Base-by-base conservation (phyloP, 2,797 vertebrate genomes). In the Clarias platycephalus region DNA sequence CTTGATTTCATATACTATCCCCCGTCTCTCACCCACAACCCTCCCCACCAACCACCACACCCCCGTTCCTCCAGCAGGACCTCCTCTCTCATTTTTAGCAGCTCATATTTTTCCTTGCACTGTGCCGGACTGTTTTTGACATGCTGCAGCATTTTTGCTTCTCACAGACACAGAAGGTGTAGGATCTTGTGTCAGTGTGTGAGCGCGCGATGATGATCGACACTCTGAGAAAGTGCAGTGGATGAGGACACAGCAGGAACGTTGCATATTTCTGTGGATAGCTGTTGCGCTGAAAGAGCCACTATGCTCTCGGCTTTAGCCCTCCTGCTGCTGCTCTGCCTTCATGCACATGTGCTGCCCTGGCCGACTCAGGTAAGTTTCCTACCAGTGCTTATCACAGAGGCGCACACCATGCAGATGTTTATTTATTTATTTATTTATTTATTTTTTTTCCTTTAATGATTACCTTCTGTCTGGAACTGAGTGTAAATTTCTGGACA, bases 271-370 rank as follows among this genome's bases (percentile, higher is more conserved):
- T 70, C 80, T 26, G 67, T 26, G 66, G 66, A 57, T 70, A 70
- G 88, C 87, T 81, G 85, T 88, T 87, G 88, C 89, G 90, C 90
- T 91, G 92, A 83, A 66, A 49, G 10, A 64, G 70, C 1, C 26
- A 55, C 90, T 91, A 94, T 95, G 94, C 91, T 94, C 89, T 90
- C 92, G 40, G 90, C 90, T 86, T 88, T 91, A 89, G 74, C 90
- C 83, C 91, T 94, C 28, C 93, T 95, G 92, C 90, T 94, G 90
- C 93, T 97, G 87, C 90, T 96, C 93, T 96, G 93, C 94, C 95
- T 96, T 92, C 96, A 96, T 81, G 92, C 95, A 92, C 93, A 93
- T 89, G 88, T 92, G 86, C 91, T 95, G 93, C 94, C 94, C 90
- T 93, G 93, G 92, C 92, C 93, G 90, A 18, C 63, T 80, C 96